A percentile compares a stretch with the other conserved stretches of the same genome.
Evolutionary conservation across 2,797 vertebrate genomes (phyloP).

Genomic region (Gouania willdenowi): DNA sequence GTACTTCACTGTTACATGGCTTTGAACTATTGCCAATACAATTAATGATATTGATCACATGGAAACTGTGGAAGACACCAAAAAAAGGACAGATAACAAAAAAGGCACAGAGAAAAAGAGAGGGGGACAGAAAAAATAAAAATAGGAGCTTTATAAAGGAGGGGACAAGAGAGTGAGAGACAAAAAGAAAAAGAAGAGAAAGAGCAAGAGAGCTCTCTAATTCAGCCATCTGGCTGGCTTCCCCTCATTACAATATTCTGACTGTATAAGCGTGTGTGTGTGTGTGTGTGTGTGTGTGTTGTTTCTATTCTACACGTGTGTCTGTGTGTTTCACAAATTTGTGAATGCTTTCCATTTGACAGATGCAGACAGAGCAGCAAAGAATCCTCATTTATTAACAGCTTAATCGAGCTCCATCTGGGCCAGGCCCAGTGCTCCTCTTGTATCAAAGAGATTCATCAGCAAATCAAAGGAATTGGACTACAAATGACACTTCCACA

Average conservation of each 20-base stretch:
- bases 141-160: no score
- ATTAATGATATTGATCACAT: constrained; percentile 34
- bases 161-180: background rate
- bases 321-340: constrained; percentile 66
- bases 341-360: constrained; percentile 82
- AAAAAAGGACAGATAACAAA: no score
- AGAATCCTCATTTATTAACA: constrained; percentile 88
- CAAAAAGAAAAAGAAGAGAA: no score
- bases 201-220: constrained; percentile 69
- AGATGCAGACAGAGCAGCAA: constrained; percentile 83
- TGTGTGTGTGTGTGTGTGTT: constrained; percentile 24
- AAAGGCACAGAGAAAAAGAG: no score
- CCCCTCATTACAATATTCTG: constrained; percentile 87
- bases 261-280: constrained; percentile 42
- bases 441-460: constrained; percentile 80
- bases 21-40: no score
- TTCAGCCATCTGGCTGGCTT: constrained; percentile 87
- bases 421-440: constrained; percentile 78
- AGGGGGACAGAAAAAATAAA: no score
- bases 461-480: constrained; percentile 72
- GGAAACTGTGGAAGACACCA: constrained; percentile 6
- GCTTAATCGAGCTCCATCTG: constrained; percentile 89
- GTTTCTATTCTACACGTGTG: constrained; percentile 56
- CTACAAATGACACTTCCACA: constrained; percentile 67
- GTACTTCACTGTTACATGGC: no score